Evolutionary conservation across 2,113 vertebrate species (phyloP).

Genomic region (Microcebus tavaratra): DNA sequence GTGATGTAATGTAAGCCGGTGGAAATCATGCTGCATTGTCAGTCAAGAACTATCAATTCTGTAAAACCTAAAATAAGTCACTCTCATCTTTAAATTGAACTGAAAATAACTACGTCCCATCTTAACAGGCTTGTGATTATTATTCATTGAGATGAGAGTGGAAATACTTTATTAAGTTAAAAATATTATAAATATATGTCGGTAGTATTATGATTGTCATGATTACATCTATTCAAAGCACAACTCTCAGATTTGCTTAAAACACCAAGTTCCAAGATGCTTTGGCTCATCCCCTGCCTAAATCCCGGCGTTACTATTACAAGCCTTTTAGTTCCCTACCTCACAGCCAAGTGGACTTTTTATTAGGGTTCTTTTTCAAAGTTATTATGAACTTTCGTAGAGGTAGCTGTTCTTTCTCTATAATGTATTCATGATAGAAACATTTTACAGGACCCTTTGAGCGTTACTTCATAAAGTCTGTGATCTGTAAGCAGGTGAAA

Average conservation of each 20-base stretch:
- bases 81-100: background rate
- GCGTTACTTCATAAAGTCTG: background rate
- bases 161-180: background rate
- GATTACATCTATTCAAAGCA: background rate
- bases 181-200: background rate
- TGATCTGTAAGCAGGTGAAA: background rate
- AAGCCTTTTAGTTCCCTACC: background rate
- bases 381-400: background rate
- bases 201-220: background rate
- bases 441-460: background rate
- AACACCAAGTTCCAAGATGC: background rate
- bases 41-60: background rate
- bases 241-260: background rate
- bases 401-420: background rate
- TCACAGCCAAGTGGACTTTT: background rate
- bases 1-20: fast-evolving
- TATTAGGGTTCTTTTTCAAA: background rate
- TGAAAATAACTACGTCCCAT: background rate
- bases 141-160: background rate
- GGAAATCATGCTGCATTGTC: background rate
- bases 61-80: background rate
- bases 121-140: background rate
- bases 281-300: background rate
- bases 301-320: background rate
- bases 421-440: background rate